Conservation (phyloP, 2,888 invertebrate genomes). For the Rotaria magnacalcarata region DNA sequence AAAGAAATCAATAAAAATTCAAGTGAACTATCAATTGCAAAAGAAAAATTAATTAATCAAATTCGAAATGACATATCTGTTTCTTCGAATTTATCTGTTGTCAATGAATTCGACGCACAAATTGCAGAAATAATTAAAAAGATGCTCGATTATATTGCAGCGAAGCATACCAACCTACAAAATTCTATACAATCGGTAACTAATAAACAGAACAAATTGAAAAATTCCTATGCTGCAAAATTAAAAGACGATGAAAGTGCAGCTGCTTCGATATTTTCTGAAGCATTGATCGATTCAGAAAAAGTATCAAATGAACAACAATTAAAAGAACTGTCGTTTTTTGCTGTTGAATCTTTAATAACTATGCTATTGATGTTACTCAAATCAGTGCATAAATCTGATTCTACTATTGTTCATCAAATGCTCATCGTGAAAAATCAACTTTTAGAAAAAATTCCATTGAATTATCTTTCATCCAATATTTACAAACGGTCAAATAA, state of each 20-base stretch:
- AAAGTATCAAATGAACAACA: too few relatives aligned
- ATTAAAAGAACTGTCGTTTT: not conserved
- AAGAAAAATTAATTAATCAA: not conserved
- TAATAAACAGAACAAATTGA: not conserved
- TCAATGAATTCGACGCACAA: not conserved
- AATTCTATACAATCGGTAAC: not conserved
- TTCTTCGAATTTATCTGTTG: not conserved
- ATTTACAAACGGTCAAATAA: not conserved
- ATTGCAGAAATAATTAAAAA: not conserved
- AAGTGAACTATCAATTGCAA: not conserved
- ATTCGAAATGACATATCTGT: not conserved
- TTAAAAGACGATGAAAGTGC: not conserved
- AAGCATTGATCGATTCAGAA: not conserved
- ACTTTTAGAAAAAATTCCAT: not conserved
- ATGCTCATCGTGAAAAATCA: not conserved
- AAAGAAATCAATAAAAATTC: not conserved
- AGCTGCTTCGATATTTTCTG: not conserved
- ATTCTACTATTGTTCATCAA: not conserved
- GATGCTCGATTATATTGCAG: not conserved
- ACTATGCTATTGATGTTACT: not conserved
- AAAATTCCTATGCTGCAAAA: not conserved
- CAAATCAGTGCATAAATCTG: not conserved
- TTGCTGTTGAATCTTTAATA: not conserved
- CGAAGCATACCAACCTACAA: not conserved
- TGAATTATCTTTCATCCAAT: not conserved